A percentile compares a stretch with the other conserved stretches of the same genome.
Evolutionary conservation across 1,140 invertebrate genomes (phyloP).

Genomic region (Bombyx mandarina): DNA sequence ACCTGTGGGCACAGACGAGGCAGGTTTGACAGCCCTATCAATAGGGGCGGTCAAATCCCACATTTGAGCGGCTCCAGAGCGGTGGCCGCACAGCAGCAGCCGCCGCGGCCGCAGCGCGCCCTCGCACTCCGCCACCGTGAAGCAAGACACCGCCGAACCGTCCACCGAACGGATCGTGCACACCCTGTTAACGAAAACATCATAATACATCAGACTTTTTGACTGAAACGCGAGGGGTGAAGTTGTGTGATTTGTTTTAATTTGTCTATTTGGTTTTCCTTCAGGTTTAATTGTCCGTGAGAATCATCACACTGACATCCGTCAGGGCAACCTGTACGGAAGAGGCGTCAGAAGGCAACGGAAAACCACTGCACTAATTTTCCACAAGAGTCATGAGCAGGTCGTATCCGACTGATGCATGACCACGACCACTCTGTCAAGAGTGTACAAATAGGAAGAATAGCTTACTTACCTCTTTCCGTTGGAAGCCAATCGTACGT

Average conservation of each 20-base stretch:
- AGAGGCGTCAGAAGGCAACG: too few relatives aligned
- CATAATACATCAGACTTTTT: too few relatives aligned
- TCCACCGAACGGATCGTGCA: conserved; percentile 96
- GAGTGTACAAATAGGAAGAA: too few relatives aligned
- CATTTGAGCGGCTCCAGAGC: conserved; percentile 96
- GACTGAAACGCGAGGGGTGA: too few relatives aligned
- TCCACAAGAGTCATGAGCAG: too few relatives aligned
- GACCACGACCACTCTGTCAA: too few relatives aligned
- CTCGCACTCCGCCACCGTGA: conserved; percentile 98
- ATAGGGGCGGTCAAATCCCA: conserved; percentile 98
- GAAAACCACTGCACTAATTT: conserved; percentile 1
- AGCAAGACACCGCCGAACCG: conserved; percentile 93
- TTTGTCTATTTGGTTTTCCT: too few relatives aligned
- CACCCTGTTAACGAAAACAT: conserved; percentile 74
- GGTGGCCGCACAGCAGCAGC: conserved; percentile 96
- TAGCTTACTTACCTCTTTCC: conserved; percentile 81
- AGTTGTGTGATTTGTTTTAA: too few relatives aligned
- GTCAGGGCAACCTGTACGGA: too few relatives aligned
- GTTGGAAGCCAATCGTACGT: conserved; percentile 94
- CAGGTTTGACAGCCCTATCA: conserved; percentile 82
- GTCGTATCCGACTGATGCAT: too few relatives aligned
- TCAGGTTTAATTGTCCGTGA: too few relatives aligned
- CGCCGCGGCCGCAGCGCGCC: conserved; percentile 90
- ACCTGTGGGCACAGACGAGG: conserved; percentile 11
- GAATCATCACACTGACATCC: too few relatives aligned